A percentile compares a stretch with the other conserved stretches of the same genome.
phyloP scores from a whole-genome alignment of 2,113 vertebrate genomes.

The Bolborhynchus lineola region DNA sequence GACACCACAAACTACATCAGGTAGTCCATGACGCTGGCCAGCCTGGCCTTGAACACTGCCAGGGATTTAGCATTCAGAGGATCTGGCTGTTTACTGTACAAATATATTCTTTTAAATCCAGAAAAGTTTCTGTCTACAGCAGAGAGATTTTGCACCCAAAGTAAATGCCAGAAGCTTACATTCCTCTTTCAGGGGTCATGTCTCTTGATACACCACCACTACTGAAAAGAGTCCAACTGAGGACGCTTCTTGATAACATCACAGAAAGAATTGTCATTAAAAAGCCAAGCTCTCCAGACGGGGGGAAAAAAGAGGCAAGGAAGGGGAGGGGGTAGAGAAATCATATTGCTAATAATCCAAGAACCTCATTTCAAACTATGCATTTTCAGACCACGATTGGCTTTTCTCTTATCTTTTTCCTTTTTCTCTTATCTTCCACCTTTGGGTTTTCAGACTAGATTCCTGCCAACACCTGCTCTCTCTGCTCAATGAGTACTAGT shows the following conservation, averaged over 20 bases:
- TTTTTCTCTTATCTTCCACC: background rate
- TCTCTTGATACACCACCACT: background rate
- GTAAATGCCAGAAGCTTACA: background rate
- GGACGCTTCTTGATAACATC: background rate
- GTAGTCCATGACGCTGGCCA: background rate
- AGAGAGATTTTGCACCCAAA: background rate
- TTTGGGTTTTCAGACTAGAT: slow-evolving; percentile 4
- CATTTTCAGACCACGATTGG: background rate
- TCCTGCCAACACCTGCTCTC: background rate
- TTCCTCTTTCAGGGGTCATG: background rate
- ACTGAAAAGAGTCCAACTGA: background rate
- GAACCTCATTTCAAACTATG: background rate
- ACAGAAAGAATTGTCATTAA: background rate
- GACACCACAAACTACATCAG: background rate
- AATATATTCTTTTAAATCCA: background rate
- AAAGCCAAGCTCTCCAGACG: background rate
- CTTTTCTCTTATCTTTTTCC: background rate
- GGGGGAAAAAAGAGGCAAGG: no score
- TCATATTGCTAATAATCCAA: background rate
- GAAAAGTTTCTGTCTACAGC: background rate
- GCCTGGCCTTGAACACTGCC: background rate
- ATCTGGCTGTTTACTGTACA: background rate
- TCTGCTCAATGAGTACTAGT: background rate
- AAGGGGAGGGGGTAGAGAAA: background rate
- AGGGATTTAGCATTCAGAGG: background rate